Conservation (phyloP, 2,888 invertebrate genomes). For the Tipula vernalis region DNA sequence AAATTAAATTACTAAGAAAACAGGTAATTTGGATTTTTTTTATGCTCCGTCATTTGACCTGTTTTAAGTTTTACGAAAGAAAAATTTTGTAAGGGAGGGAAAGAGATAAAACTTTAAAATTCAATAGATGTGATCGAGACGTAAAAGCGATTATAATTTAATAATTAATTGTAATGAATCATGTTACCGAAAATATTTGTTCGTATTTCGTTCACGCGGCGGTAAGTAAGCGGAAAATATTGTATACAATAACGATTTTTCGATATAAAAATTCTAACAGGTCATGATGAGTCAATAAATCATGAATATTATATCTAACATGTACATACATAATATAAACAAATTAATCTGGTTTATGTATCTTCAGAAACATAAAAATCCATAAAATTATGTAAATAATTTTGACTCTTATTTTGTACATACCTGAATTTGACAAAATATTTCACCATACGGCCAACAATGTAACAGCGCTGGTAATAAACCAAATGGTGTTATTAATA, state of each 20-base stretch:
- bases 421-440: conserved; percentile 85
- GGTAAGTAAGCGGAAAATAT: background rate
- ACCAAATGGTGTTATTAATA: conserved; percentile 75
- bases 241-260: background rate
- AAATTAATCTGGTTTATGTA: background rate
- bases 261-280: background rate
- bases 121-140: background rate
- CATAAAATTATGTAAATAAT: background rate
- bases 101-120: background rate
- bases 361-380: background rate
- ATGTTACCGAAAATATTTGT: background rate
- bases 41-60: background rate
- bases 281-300: conserved; percentile 7
- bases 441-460: conserved; percentile 85
- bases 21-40: background rate
- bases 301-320: background rate
- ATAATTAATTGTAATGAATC: background rate
- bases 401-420: background rate
- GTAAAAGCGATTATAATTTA: background rate
- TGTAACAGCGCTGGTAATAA: conserved; percentile 71
- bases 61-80: background rate
- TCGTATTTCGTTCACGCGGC: background rate
- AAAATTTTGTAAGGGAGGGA: background rate
- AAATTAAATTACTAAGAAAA: background rate
- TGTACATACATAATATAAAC: background rate